Conservation (phyloP, 2,888 invertebrate genomes). For the Spicauda simplicius region DNA sequence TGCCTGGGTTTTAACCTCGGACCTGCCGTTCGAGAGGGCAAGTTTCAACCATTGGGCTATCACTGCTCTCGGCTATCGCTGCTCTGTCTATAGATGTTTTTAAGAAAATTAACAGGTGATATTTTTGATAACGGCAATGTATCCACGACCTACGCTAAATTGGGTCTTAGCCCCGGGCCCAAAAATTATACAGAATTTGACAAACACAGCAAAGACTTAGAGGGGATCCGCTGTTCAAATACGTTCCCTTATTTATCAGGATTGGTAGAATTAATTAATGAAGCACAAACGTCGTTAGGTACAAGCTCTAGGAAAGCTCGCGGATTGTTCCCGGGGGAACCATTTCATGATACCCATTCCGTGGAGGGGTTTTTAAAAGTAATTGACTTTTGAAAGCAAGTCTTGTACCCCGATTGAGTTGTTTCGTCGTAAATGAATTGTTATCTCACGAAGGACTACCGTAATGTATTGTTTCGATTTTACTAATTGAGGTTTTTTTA, state of each 20-base stretch:
- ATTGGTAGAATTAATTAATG: conserved; percentile 70
- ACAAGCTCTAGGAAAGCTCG: conserved; percentile 43
- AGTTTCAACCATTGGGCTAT: no score
- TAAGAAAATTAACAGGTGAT: no score
- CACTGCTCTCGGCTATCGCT: no score
- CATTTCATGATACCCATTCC: conserved; percentile 40
- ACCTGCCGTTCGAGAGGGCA: no score
- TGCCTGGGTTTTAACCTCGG: no score
- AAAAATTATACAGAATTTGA: conserved; percentile 36
- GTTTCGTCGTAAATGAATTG: conserved; percentile 22
- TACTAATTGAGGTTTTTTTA: conserved; percentile 10
- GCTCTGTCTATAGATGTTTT: no score
- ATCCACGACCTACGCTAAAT: conserved; percentile 10
- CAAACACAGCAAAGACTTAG: conserved; percentile 35
- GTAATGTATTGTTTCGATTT: conserved; percentile 22
- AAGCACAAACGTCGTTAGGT: conserved; percentile 59
- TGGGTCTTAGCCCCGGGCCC: conserved; percentile 2
- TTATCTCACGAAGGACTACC: conserved; percentile 18
- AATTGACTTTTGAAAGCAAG: conserved; percentile 57
- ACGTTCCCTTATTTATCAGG: conserved; percentile 59
- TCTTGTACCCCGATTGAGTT: conserved; percentile 30
- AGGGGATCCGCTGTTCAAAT: conserved; percentile 38
- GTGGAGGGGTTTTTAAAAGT: conserved; percentile 55
- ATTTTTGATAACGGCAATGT: not conserved
- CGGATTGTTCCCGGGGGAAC: conserved; percentile 43